These are phyloP conservation scores for Lordiphosa clarofinis DNA, from an alignment of 1,140 invertebrate species.

Conservation along the genomic window DNA sequence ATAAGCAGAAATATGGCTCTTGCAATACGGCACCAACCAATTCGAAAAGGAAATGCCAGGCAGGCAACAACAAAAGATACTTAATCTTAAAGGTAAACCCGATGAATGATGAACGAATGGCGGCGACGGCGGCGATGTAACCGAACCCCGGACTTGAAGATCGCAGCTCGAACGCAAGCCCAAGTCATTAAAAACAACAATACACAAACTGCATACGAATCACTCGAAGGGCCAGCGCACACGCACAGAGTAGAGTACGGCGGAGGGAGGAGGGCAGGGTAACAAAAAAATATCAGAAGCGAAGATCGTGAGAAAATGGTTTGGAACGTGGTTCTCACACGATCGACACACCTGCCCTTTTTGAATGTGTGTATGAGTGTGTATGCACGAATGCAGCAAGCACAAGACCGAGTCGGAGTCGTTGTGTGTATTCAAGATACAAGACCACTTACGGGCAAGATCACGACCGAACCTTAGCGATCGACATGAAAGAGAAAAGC, in stretches of 20 bases:
- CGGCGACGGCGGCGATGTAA: slow-evolving; percentile 46
- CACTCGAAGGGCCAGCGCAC: slow-evolving; percentile 53
- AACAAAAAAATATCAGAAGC: slow-evolving; percentile 65
- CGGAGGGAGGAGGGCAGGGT: slow-evolving; percentile 7
- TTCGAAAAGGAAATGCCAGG: slow-evolving; percentile 44
- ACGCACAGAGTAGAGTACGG: slow-evolving; percentile 12
- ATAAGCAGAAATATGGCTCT: slow-evolving; percentile 47
- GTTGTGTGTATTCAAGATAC: slow-evolving; percentile 73
- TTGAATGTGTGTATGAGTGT: slow-evolving; percentile 49
- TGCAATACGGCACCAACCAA: slow-evolving; percentile 41
- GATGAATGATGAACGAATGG: slow-evolving; percentile 74
- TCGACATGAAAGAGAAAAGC: slow-evolving; percentile 71
- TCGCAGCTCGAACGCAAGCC: slow-evolving; percentile 64
- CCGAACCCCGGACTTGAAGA: slow-evolving; percentile 44
- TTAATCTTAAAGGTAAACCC: slow-evolving; percentile 75
- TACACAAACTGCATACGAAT: slow-evolving; percentile 77
- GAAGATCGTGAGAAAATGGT: slow-evolving; percentile 80
- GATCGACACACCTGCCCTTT: slow-evolving; percentile 80
- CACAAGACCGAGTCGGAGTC: slow-evolving; percentile 19
- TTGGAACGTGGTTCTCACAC: slow-evolving; percentile 80
- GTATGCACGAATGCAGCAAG: slow-evolving; percentile 5
- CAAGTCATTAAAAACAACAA: slow-evolving; percentile 77
- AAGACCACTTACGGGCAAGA: slow-evolving; percentile 79
- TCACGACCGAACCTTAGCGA: slow-evolving; percentile 62
- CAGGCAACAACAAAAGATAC: slow-evolving; percentile 55